Evolutionary conservation across 2,797 vertebrate species (phyloP).

Genomic region (Urophycis tenuis): DNA sequence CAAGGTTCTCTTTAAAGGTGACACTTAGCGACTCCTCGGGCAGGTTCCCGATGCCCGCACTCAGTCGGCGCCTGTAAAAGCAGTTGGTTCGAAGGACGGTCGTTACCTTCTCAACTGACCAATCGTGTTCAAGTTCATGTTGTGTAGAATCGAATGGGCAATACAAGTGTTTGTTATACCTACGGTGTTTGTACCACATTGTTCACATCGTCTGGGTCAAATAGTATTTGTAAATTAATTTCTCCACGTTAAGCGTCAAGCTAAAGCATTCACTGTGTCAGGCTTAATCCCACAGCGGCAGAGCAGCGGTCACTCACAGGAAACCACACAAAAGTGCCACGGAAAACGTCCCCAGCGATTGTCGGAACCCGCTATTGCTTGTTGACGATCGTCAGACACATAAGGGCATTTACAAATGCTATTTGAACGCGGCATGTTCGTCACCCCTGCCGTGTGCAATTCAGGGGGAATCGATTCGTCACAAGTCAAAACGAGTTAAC

Average conservation of each 20-base stretch:
- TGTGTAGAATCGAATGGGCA: constrained; percentile 17
- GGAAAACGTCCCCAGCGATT: constrained; percentile 43
- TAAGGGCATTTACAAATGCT: constrained; percentile 47
- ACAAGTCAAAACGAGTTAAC: not conserved
- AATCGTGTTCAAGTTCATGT: not conserved
- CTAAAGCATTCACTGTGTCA: constrained; percentile 23
- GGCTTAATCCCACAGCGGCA: not conserved
- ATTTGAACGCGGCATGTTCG: constrained; percentile 28
- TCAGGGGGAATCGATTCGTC: not conserved
- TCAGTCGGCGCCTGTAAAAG: not conserved
- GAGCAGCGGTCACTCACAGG: constrained; percentile 45
- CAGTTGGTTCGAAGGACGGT: not conserved
- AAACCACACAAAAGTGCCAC: constrained; percentile 41
- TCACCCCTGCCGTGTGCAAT: not conserved
- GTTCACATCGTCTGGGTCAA: constrained; percentile 14
- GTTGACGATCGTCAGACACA: constrained; percentile 16
- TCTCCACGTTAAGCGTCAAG: constrained; percentile 9
- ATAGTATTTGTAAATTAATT: constrained; percentile 23
- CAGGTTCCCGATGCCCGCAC: not conserved
- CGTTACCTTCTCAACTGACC: not conserved
- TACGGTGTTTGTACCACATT: not conserved
- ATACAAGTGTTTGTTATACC: not conserved
- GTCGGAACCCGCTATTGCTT: constrained; percentile 52
- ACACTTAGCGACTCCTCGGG: not conserved
- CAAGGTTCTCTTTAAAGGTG: not conserved